Base-by-base conservation (phyloP, 1,140 invertebrate genomes). In the Carposina sasakii region DNA sequence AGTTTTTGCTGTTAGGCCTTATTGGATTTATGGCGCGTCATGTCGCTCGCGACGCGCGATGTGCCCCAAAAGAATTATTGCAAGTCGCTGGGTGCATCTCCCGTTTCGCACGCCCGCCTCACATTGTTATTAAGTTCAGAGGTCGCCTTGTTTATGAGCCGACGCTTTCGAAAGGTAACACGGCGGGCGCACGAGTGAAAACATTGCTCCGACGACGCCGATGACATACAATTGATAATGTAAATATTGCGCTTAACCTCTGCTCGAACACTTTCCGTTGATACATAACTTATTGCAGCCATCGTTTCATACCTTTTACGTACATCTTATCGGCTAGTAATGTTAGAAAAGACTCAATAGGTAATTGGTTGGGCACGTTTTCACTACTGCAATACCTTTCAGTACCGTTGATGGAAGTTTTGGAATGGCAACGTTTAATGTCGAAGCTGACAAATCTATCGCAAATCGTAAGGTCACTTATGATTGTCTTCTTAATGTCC, bases 51-150 rank as follows among this genome's bases (percentile, higher is more conserved):
- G 69, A 61, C 52, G 24, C 42, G 61, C 68, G 62, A 76, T 70
- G 62, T 64, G 60, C 60, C 46, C 46, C 40, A 34, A 72, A 73
- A 81, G 74, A 77, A 66, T 76, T 81, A 81, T 76, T 69, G 67
- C 64, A 66, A 69, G 65, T 67, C 67, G 52, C 49, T 56, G 21
- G 62, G 62, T 68, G 64, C 67, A 77, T 83, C 78, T 76, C 64
- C 68, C 57, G 67, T 78, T 78, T 82, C 76, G 73, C 76, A 77
- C 75, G 74, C 68, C 67, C 67, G 65, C 61, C 55, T 79, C 63
- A 71, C 75, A 78, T 81, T 81, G 78, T 82, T 82, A 76, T 77
- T 71, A 76, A 81, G 76, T 76, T 82, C 78, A 81, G 60, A 81
- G 78, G 73, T 82, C 70, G 71, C 54, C 71, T 79, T 76, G 76